phyloP scores from a whole-genome alignment of 2,888 invertebrate species.

The Chalcis sispes region DNA sequence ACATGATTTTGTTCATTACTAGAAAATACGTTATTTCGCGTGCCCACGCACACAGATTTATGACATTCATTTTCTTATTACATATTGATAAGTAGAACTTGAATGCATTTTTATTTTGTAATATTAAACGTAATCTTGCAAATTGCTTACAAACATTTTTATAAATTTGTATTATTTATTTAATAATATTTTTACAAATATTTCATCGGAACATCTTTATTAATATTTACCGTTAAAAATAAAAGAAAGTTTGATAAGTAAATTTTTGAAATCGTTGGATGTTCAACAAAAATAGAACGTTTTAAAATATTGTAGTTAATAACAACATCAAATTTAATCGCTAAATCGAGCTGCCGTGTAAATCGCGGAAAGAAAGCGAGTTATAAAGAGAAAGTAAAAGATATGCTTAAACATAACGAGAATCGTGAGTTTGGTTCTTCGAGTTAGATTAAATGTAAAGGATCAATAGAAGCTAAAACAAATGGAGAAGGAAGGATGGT shows the following conservation, averaged over 20 bases:
- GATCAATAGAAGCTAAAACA: slow-evolving; percentile 44
- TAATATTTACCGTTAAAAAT: too few species aligned
- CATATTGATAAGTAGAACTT: too few species aligned
- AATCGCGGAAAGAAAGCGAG: slow-evolving; percentile 17
- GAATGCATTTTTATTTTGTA: too few species aligned
- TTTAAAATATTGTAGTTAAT: neutral
- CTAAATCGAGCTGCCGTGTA: slow-evolving; percentile 1
- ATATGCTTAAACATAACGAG: slow-evolving; percentile 67
- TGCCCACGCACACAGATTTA: neutral
- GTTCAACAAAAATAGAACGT: too few species aligned
- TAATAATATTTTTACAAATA: too few species aligned
- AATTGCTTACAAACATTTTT: too few species aligned
- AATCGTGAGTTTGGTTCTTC: slow-evolving; percentile 65
- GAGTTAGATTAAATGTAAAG: slow-evolving; percentile 56
- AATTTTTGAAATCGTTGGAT: too few species aligned
- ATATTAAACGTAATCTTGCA: too few species aligned
- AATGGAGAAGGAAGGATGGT: neutral
- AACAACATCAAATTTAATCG: slow-evolving; percentile 1
- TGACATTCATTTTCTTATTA: neutral
- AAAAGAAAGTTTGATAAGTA: too few species aligned
- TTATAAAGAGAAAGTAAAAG: slow-evolving; percentile 33
- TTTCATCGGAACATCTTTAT: too few species aligned
- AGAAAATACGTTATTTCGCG: slow-evolving; percentile 43
- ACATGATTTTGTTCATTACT: slow-evolving; percentile 45
- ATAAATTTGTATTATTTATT: too few species aligned